Evolutionary conservation across 1,140 invertebrate genomes (phyloP).

Genomic region (Cydia amplana): DNA sequence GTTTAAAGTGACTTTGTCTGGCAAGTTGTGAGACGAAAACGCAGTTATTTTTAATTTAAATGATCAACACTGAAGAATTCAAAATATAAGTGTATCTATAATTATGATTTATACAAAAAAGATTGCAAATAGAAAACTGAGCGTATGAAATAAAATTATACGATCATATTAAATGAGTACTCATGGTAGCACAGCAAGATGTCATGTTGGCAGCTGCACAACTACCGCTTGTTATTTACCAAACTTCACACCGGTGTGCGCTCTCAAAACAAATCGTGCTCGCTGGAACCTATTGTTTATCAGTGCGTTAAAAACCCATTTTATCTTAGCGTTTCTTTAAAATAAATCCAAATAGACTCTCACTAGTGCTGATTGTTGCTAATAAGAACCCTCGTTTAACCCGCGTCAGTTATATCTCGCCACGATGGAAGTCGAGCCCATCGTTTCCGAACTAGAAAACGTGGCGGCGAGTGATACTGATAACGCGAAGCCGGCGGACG

Average conservation of each 20-base stretch:
- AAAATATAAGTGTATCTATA: too few species aligned
- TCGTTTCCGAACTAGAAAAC: conserved; percentile 72
- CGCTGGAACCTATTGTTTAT: conserved; percentile 51
- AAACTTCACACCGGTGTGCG: conserved; percentile 66
- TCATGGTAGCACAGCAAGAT: conserved; percentile 21
- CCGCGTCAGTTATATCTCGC: conserved; percentile 49
- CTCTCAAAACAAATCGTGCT: conserved; percentile 74
- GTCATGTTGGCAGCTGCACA: conserved; percentile 47
- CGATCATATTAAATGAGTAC: neutral
- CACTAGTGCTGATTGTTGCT: conserved; percentile 33
- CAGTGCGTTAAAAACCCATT: conserved; percentile 25
- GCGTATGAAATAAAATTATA: neutral
- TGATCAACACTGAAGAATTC: neutral
- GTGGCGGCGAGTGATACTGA: conserved; percentile 62
- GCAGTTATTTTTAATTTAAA: neutral
- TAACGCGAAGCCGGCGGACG: conserved; percentile 55
- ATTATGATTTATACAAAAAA: too few species aligned
- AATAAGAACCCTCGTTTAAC: conserved; percentile 33
- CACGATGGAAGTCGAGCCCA: conserved; percentile 73
- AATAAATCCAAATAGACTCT: conserved; percentile 35
- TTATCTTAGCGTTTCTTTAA: neutral
- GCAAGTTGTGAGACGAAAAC: neutral
- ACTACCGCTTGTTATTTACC: conserved; percentile 67
- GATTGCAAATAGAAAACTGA: neutral
- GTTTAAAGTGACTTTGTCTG: neutral